Evolutionary conservation across 2,113 vertebrate genomes (phyloP).

Genomic region (Uria aalge): DNA sequence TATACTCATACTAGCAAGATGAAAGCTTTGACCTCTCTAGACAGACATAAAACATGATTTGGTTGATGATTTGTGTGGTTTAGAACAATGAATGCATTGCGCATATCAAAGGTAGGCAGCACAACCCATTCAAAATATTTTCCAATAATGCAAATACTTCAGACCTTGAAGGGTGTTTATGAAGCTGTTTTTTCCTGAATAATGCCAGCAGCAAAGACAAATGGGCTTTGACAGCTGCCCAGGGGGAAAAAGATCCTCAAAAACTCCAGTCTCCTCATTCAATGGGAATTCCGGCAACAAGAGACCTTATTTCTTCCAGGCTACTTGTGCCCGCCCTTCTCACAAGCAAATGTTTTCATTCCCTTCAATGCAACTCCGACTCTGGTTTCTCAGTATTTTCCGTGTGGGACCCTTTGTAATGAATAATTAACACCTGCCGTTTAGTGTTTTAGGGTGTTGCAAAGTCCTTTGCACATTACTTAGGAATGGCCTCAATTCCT

Average conservation of each 20-base stretch:
- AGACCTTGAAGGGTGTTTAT: background rate
- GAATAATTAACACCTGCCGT: background rate
- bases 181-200: background rate
- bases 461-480: background rate
- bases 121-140: background rate
- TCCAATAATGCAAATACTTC: background rate
- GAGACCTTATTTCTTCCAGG: background rate
- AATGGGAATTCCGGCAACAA: background rate
- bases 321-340: background rate
- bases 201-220: background rate
- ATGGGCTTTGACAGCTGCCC: background rate
- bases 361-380: accelerated
- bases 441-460: background rate
- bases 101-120: background rate
- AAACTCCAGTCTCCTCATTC: background rate
- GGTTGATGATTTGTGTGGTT: background rate
- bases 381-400: background rate
- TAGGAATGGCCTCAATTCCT: background rate
- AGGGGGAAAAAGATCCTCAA: background rate
- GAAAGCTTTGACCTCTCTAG: background rate
- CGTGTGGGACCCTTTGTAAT: background rate
- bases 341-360: background rate
- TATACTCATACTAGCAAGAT: background rate
- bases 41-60: background rate
- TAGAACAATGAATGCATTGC: background rate